A percentile compares a stretch with the other conserved stretches of the same genome.
These are phyloP conservation scores for Helicoverpa zea DNA, from an alignment of 1,140 invertebrate species.

Conservation along the genomic window DNA sequence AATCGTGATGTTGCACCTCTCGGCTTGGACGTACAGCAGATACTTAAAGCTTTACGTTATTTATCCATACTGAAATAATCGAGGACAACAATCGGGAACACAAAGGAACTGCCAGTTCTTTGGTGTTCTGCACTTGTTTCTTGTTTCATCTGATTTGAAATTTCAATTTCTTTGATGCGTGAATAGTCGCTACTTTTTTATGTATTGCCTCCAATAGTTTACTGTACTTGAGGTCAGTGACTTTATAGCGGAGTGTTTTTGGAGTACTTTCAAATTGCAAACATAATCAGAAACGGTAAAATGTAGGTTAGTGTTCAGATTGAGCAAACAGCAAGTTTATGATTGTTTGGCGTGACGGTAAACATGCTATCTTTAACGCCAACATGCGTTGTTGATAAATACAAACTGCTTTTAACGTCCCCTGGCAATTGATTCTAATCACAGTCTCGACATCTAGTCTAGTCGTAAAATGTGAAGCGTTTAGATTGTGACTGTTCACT, in stretches of 20 bases:
- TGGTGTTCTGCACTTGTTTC: constrained; percentile 18
- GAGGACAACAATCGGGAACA: constrained; percentile 26
- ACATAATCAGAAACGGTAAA: constrained; percentile 15
- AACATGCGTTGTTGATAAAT: constrained; percentile 10
- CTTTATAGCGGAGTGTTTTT: constrained; percentile 8
- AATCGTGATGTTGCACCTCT: constrained; percentile 51
- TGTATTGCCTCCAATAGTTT: neutral
- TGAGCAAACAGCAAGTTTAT: constrained; percentile 7
- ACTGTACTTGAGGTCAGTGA: constrained; percentile 30
- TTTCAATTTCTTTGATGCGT: neutral
- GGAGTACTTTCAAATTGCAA: constrained; percentile 14
- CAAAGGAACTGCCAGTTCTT: constrained; percentile 13
- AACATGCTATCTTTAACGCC: constrained; percentile 1
- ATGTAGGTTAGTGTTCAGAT: constrained; percentile 21
- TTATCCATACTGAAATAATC: constrained; percentile 37
- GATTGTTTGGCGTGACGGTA: neutral
- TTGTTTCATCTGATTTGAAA: neutral
- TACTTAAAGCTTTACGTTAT: constrained; percentile 30
- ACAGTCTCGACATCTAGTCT: neutral
- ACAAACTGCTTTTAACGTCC: neutral
- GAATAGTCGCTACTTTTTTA: neutral
- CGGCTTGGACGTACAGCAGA: constrained; percentile 19
- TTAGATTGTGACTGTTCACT: neutral
- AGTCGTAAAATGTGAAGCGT: constrained; percentile 16
- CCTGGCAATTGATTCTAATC: neutral